Conservation (phyloP, 2,888 invertebrate species). For the Drosophila yooni region DNA sequence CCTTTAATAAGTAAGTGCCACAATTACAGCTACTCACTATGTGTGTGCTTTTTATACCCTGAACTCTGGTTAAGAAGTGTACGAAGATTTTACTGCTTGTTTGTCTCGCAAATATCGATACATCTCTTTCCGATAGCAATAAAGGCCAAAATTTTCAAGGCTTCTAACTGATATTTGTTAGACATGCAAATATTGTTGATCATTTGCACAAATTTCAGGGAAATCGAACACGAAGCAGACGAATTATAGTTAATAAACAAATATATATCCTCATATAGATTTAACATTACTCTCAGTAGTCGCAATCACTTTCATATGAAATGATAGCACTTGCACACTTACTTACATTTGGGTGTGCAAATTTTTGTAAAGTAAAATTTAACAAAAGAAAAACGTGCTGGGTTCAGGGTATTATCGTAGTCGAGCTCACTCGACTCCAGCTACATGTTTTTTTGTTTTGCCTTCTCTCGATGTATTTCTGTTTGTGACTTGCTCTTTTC, state of each 20-base stretch:
- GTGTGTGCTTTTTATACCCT: neutral
- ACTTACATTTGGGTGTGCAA: neutral
- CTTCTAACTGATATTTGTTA: neutral
- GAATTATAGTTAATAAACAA: neutral
- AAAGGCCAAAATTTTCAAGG: neutral
- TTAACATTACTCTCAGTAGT: neutral
- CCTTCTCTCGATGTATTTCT: constrained; percentile 32
- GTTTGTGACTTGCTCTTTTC: constrained; percentile 66
- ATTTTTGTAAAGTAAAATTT: neutral
- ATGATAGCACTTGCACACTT: neutral
- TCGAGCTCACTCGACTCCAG: neutral
- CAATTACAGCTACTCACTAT: constrained; percentile 3
- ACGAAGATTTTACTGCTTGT: neutral
- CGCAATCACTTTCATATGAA: neutral
- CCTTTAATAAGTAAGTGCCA: constrained; percentile 90
- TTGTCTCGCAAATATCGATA: neutral
- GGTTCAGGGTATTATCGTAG: neutral
- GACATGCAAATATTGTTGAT: neutral
- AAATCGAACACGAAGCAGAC: too few species aligned
- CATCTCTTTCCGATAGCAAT: neutral
- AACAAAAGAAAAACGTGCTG: neutral
- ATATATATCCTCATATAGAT: neutral
- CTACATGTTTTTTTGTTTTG: constrained; percentile 3
- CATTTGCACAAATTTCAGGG: neutral
- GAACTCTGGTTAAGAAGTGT: neutral